phyloP scores from a whole-genome alignment of 2,113 vertebrate genomes.

The Stegostoma tigrinum region DNA sequence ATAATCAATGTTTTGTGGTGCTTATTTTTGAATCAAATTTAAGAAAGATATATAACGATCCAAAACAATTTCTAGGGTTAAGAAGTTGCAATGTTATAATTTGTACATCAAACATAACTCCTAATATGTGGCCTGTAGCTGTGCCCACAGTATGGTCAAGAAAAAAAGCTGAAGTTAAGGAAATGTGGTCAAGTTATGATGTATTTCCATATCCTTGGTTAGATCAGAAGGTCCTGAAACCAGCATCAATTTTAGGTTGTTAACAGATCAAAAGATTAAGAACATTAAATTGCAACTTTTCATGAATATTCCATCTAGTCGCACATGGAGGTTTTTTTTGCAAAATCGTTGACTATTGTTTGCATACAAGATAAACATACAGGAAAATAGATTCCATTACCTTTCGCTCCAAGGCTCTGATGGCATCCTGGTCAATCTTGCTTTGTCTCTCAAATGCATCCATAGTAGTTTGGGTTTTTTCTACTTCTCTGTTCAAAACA shows the following conservation, averaged over 20 bases:
- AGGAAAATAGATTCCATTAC: slow-evolving; percentile 46
- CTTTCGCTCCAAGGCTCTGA: slow-evolving; percentile 61
- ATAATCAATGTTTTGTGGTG: background rate
- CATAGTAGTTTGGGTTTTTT: slow-evolving; percentile 58
- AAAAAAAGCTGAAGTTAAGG: background rate
- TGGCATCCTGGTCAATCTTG: slow-evolving; percentile 55
- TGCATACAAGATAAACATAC: background rate
- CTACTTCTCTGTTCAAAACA: slow-evolving; percentile 71
- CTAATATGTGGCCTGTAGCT: background rate
- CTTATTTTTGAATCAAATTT: background rate
- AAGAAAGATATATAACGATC: background rate
- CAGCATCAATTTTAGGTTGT: too few relatives aligned
- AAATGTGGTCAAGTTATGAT: too few relatives aligned
- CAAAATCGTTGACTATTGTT: background rate
- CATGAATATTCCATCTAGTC: background rate
- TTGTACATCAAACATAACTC: background rate
- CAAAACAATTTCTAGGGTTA: background rate
- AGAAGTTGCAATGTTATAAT: background rate
- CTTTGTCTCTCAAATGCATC: slow-evolving; percentile 57
- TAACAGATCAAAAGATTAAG: background rate
- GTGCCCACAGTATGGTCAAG: background rate
- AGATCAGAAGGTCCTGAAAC: background rate
- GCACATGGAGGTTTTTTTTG: background rate
- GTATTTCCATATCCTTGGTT: background rate
- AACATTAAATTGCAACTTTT: background rate